phyloP scores from a whole-genome alignment of 2,113 vertebrate species.

The Myrmecophaga tridactyla region DNA sequence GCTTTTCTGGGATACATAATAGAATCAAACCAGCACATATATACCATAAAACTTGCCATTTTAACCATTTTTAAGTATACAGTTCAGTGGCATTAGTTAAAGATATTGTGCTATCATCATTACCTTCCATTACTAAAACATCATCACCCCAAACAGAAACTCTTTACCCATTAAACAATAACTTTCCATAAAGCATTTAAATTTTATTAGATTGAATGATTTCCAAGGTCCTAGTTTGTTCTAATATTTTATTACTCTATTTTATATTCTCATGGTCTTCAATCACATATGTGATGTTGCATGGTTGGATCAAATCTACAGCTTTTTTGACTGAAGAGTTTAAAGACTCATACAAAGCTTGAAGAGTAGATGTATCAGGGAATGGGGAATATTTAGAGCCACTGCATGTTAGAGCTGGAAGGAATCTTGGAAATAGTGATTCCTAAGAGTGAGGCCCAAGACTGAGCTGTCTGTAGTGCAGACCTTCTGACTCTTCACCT shows the following conservation, averaged over 20 bases:
- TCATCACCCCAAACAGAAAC: no score
- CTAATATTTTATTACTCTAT: not conserved
- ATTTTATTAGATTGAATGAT: slow-evolving; percentile 6
- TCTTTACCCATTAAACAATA: no score
- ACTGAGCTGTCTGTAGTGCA: not conserved
- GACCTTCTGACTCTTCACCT: not conserved
- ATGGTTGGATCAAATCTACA: not conserved
- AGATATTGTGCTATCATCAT: no score
- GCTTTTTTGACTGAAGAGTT: not conserved
- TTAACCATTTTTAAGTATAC: no score
- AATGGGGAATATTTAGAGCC: not conserved
- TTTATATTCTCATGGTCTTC: not conserved
- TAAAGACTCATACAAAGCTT: not conserved
- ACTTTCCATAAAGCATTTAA: not conserved
- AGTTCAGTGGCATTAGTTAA: no score
- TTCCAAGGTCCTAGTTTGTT: not conserved
- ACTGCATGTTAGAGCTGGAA: not conserved
- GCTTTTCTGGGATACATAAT: no score
- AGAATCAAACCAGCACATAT: no score
- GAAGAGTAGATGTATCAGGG: not conserved
- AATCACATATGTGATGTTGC: not conserved
- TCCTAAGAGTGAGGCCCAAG: not conserved
- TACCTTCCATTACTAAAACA: no score
- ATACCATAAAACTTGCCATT: no score
- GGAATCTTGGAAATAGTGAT: not conserved